phyloP scores from a whole-genome alignment of 92 coral and sea anemone species.

The Phymanthus crucifer region DNA sequence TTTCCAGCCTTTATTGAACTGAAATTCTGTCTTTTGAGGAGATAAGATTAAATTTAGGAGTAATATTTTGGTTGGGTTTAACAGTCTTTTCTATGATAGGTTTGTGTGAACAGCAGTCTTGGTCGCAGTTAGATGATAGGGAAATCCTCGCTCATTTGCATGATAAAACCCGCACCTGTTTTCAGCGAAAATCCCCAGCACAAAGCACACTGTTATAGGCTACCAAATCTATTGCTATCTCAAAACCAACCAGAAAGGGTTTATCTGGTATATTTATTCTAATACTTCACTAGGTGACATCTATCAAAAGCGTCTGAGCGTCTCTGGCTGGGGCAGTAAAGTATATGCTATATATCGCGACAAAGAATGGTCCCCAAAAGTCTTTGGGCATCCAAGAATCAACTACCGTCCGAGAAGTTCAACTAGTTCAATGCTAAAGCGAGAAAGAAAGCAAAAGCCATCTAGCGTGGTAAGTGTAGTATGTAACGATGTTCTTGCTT shows the following conservation, averaged over 20 bases:
- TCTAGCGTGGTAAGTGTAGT: background rate
- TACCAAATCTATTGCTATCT: background rate
- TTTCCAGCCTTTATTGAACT: background rate
- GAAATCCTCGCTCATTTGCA: slow-evolving; percentile 44
- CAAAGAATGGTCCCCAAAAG: background rate
- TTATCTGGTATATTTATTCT: background rate
- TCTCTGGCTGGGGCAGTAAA: background rate
- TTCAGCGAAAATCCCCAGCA: background rate
- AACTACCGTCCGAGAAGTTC: no score
- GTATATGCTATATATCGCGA: background rate
- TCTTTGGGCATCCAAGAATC: no score
- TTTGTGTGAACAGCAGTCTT: slow-evolving; percentile 19
- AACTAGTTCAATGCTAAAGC: no score
- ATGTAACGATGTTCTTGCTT: background rate
- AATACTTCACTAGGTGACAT: background rate
- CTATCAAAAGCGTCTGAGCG: background rate
- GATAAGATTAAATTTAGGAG: background rate
- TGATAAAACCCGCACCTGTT: slow-evolving; percentile 50
- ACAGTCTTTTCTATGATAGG: background rate
- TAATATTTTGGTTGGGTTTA: background rate
- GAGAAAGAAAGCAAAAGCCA: background rate
- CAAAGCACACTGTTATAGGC: background rate
- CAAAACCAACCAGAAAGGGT: background rate
- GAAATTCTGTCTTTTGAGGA: background rate
- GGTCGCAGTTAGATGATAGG: background rate